Base-by-base conservation (phyloP, 2,797 vertebrate species). In the Enoplosus armatus region DNA sequence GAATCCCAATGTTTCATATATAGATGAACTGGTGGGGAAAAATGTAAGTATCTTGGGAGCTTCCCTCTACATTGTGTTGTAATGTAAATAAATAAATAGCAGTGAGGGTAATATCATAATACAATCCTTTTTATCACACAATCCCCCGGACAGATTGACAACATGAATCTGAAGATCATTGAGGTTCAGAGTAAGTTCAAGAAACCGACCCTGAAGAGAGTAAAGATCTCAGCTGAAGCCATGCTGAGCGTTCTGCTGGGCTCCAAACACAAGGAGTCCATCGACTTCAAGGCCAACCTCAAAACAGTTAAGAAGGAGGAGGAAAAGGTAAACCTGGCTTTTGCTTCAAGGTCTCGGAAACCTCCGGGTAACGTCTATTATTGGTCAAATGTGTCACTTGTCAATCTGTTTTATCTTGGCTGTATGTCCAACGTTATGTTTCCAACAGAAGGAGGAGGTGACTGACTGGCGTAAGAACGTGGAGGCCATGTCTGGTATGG, bases 291-390 rank as follows among this genome's bases (percentile, higher is more conserved):
- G 87, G 93, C 93, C 71, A 95, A 95, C 88, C 93, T 96, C 7
- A 96, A 96, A 85, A 95, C 94, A 0, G 94, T 95, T 37, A 96
- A 95, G 81, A 96, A 95, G 79, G 95, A 95, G 65, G 95, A 96
- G 20, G 95, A 96, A 62, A 96, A 95, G 94, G 94, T 94, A 53
- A 66, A 15, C 0, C 26, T 45, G 43, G 18, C 18, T n/a, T 66
- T 24, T 2, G 14, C 4, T 63, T 37, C 20, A 20, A 3, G n/a
- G 24, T 37, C 51, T 65, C 0, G 10, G 15, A 26, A 61, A 45
- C 4, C 8, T 58, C 15, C 12, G 31, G 7, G 20, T 18, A 8
- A 8, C 0, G 0, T 10, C 2, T 22, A 10, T 6, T 54, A 24
- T 27, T 29, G 20, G 6, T 66, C 2, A 70, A 58, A 64, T 64